A percentile compares a stretch with the other conserved stretches of the same genome.
Evolutionary conservation across 2,113 vertebrate species (phyloP).

Genomic region (Glareola pratincola): DNA sequence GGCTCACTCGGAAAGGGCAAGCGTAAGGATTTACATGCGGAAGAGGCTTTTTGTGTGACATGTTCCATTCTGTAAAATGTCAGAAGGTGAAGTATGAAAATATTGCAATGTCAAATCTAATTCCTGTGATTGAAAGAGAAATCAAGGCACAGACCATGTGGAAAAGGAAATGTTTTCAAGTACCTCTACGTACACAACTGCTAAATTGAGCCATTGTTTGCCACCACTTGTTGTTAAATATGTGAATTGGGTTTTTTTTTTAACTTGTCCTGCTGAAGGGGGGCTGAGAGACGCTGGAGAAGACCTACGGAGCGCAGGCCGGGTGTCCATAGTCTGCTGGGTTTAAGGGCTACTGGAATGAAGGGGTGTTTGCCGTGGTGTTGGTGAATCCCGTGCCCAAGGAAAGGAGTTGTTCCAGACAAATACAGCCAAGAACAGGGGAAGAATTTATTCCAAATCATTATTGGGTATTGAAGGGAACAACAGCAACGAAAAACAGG

Average conservation of each 20-base stretch:
- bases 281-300: neutral
- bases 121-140: neutral
- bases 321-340: neutral
- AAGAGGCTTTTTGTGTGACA: neutral
- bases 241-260: neutral
- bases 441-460: neutral
- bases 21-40: too few relatives aligned
- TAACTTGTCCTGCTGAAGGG: neutral
- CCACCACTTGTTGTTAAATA: too few relatives aligned
- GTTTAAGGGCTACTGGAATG: neutral
- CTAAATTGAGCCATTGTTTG: neutral
- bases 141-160: neutral
- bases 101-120: neutral
- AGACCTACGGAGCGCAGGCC: fast-evolving
- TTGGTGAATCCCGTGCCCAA: too few relatives aligned
- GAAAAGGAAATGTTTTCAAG: neutral
- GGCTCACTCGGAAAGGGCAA: fast-evolving
- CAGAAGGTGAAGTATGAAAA: neutral
- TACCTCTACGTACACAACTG: neutral
- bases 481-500: neutral
- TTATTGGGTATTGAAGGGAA: neutral
- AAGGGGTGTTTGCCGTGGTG: too few relatives aligned
- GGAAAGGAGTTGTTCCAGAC: neutral
- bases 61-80: neutral
- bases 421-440: neutral